These are phyloP conservation scores for Endotricha flammealis DNA, from an alignment of 2,888 invertebrate genomes.

Conservation along the genomic window DNA sequence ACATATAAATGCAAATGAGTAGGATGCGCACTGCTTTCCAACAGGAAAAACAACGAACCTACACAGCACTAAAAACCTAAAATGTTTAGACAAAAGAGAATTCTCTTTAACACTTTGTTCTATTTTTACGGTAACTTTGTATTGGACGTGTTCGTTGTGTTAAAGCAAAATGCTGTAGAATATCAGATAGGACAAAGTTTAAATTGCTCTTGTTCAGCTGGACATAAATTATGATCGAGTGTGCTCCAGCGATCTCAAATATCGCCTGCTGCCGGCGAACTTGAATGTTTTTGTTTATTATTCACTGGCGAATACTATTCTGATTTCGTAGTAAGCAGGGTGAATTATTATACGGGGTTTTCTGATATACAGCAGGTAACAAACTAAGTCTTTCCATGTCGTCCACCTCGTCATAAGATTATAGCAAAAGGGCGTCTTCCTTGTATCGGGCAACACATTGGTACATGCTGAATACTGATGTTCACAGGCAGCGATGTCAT, in stretches of 20 bases:
- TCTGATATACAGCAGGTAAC: too few species aligned
- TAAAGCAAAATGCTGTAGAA: constrained; percentile 25
- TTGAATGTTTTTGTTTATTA: constrained; percentile 3
- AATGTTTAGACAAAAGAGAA: constrained; percentile 18
- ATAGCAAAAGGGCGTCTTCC: too few species aligned
- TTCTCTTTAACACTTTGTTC: too few species aligned
- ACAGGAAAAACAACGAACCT: constrained; percentile 1
- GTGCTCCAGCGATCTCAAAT: constrained; percentile 1
- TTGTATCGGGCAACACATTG: too few species aligned
- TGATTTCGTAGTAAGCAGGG: too few species aligned
- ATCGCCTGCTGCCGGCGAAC: constrained; percentile 1
- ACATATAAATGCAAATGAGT: not conserved
- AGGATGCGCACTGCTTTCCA: not conserved
- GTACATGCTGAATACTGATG: too few species aligned
- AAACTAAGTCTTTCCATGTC: too few species aligned
- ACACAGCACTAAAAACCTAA: constrained; percentile 13
- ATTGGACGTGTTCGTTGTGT: constrained; percentile 22
- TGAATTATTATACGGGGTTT: too few species aligned
- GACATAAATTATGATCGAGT: constrained; percentile 21
- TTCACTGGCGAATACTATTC: not conserved
- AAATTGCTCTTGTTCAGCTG: constrained; percentile 31
- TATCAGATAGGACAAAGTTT: constrained; percentile 30
- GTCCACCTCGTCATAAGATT: too few species aligned
- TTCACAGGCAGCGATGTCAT: too few species aligned
- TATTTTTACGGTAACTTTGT: constrained; percentile 20